Base-by-base conservation (phyloP, 2,888 invertebrate genomes). In the Sinohyriopsis cumingii region DNA sequence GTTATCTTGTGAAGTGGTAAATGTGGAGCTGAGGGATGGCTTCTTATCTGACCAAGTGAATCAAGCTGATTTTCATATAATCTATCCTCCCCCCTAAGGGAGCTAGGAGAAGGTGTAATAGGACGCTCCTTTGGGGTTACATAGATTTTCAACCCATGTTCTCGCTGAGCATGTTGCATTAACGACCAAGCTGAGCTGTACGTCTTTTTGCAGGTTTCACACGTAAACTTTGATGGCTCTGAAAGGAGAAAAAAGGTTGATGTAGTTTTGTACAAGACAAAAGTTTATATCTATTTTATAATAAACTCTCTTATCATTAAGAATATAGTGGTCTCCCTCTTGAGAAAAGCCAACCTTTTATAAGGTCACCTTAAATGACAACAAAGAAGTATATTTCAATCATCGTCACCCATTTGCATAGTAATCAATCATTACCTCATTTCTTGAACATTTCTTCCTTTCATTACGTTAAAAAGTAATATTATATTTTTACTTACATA, bases 171-270 rank as follows among this genome's bases (percentile, higher is more conserved):
- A 90, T 98, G 98, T 89, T 98, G 97, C 59, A 98, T 93, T 74
- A 98, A 92, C 71, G 95, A 93, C 98, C 98, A 98, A 12, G 98
- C 97, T n/a, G 97, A 97, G 83, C 94, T 94, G 83, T 96, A 94
- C 65, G 95, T 94, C 77, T 95, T 94, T 88, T 96, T 96, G 92
- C 98, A 98, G 81, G 97, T 96, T 63, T 95, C 95, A 89, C 98
- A 98, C 80, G 96, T 95, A 90, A 97, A 95, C 92, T 95, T 95
- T 91, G 95, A 95, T 79, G 98, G 98, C 91, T 98, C 98, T 90
- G 89, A 65, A 88, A 86, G 56, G 28, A 69, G 45, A 60, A 20
- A 9, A 24, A 66, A 66, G 33, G 25, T 22, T 20, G 18, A 20
- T 59, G 25, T 15, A 59, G 25, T 20, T 59, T 18, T 25, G 25